A percentile compares a stretch with the other conserved stretches of the same genome.
These are phyloP conservation scores for Galerucella pusilla DNA, from an alignment of 2,888 invertebrate genomes.

Conservation along the genomic window DNA sequence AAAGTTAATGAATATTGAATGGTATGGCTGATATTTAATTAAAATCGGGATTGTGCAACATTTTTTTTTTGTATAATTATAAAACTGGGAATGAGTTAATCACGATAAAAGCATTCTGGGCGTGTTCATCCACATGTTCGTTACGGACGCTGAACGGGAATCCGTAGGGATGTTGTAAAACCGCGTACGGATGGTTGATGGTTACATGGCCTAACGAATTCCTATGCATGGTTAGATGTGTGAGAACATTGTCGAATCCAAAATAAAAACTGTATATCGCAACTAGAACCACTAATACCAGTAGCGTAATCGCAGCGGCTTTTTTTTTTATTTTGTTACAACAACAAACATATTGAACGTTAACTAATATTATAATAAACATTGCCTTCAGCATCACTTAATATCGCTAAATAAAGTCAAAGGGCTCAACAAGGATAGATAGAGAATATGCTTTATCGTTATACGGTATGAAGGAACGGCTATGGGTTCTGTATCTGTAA, in stretches of 20 bases:
- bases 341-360: no score
- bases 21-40: not conserved
- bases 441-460: no score
- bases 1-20: conserved; percentile 3
- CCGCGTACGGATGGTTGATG: conserved; percentile 3
- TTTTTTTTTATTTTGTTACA: no score
- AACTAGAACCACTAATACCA: not conserved
- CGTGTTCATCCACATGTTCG: conserved; percentile 11
- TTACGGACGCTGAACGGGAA: conserved; percentile 5
- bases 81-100: conserved; percentile 14
- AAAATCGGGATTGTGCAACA: not conserved
- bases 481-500: no score
- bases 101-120: conserved; percentile 17
- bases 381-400: no score
- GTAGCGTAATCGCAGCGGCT: no score
- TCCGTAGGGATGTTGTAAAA: not conserved
- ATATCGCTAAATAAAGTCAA: no score
- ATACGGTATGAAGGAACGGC: no score
- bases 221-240: conserved; percentile 5
- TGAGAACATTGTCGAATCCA: not conserved
- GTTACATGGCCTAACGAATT: not conserved
- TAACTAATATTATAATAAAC: no score
- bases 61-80: not conserved
- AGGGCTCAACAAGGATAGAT: no score
- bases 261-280: not conserved